Conservation (phyloP, 1,140 invertebrate species). For the Magallana angulata region DNA sequence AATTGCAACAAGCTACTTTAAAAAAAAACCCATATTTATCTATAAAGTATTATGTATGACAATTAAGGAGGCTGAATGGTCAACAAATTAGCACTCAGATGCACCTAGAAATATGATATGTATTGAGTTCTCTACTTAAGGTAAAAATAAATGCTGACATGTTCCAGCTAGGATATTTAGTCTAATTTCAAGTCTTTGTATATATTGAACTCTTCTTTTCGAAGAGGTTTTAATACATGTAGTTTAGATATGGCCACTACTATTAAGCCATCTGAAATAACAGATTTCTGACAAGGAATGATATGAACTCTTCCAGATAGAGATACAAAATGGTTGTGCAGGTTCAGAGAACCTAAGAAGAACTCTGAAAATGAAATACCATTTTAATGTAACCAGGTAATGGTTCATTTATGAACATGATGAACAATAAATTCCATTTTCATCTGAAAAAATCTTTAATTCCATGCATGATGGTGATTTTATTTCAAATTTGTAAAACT, state of each 20-base stretch:
- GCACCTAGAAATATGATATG: neutral
- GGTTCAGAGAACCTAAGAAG: neutral
- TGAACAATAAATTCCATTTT: neutral
- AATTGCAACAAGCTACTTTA: neutral
- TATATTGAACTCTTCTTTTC: neutral
- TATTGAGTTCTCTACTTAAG: neutral
- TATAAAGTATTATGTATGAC: neutral
- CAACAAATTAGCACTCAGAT: neutral
- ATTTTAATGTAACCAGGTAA: neutral
- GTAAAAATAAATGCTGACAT: neutral
- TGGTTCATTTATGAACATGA: neutral
- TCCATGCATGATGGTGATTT: neutral
- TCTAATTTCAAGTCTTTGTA: neutral
- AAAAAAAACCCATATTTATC: neutral
- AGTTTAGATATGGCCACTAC: neutral
- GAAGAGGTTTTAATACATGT: neutral
- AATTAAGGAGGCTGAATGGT: neutral
- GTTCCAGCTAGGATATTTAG: neutral
- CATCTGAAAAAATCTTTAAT: neutral
- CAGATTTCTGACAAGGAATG: neutral
- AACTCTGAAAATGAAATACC: constrained; percentile 13
- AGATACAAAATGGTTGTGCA: neutral
- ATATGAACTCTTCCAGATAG: neutral
- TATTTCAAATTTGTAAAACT: neutral
- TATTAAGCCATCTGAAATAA: neutral